A percentile compares a stretch with the other conserved stretches of the same genome.
These are phyloP conservation scores for Albula goreensis DNA, from an alignment of 2,113 vertebrate species.

Conservation along the genomic window DNA sequence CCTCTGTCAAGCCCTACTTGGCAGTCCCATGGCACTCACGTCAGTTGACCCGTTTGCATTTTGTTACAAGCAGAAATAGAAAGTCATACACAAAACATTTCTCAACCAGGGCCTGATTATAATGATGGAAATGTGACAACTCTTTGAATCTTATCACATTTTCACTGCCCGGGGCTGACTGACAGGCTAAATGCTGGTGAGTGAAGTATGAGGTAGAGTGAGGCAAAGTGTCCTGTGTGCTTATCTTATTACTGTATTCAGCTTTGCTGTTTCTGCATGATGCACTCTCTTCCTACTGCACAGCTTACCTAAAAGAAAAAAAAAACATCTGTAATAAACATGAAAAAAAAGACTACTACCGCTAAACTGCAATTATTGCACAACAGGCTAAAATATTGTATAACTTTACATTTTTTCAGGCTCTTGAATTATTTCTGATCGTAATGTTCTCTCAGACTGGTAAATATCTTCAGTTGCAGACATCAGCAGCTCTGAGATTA, in stretches of 20 bases:
- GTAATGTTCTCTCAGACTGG: not conserved
- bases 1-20: constrained; percentile 36
- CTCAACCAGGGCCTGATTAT: not conserved
- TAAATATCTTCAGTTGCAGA: not conserved
- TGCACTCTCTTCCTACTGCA: not conserved
- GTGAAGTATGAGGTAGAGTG: not conserved
- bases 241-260: constrained; percentile 16
- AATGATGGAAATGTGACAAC: no score
- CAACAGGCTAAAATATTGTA: not conserved
- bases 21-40: constrained; percentile 3
- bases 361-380: not conserved
- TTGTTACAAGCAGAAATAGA: not conserved
- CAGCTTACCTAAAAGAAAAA: not conserved
- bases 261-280: not conserved
- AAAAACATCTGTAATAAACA: not conserved
- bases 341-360: not conserved
- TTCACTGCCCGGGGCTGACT: not conserved
- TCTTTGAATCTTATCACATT: not conserved
- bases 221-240: not conserved
- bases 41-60: not conserved
- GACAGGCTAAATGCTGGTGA: not conserved
- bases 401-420: not conserved
- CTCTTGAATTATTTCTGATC: not conserved
- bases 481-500: not conserved
- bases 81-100: not conserved